Evolutionary conservation across 2,797 vertebrate genomes (phyloP).

Genomic region (Sardinella longiceps): DNA sequence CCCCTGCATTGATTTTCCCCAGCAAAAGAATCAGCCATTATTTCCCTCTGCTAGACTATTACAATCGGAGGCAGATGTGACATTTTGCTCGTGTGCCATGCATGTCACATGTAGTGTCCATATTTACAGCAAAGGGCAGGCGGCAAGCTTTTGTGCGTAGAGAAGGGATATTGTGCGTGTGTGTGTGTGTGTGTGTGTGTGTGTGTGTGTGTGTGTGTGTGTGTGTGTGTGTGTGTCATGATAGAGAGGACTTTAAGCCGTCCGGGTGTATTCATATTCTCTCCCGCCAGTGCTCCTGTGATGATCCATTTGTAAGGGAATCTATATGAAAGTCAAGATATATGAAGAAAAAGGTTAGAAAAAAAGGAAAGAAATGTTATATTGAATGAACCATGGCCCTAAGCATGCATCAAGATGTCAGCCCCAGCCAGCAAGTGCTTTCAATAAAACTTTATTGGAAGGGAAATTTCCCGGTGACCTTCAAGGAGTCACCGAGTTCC

Average conservation of each 20-base stretch:
- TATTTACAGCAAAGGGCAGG: constrained; percentile 13
- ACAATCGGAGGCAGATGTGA: not conserved
- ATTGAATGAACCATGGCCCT: constrained; percentile 30
- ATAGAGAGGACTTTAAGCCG: not conserved
- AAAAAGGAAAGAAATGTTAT: constrained; percentile 21
- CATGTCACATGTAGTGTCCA: not conserved
- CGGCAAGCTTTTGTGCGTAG: not conserved
- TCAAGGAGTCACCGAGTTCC: constrained; percentile 22
- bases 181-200: not conserved
- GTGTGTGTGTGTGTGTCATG: not conserved
- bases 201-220: no score
- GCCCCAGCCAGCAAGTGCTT: not conserved
- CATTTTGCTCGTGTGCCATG: not conserved
- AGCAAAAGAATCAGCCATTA: constrained; percentile 14
- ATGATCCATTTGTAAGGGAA: not conserved
- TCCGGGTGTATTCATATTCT: not conserved
- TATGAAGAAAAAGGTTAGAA: not conserved
- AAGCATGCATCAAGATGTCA: constrained; percentile 28
- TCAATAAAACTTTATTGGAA: constrained; percentile 42
- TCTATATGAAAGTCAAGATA: not conserved
- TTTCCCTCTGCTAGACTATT: not conserved
- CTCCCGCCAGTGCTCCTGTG: not conserved
- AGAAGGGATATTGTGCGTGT: not conserved
- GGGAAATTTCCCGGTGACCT: constrained; percentile 37
- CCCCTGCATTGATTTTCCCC: not conserved